Percentiles rank a stretch among this genome's conserved stretches.
Conservation (phyloP, 1,140 invertebrate genomes). For the Eupristina koningsbergeri region DNA sequence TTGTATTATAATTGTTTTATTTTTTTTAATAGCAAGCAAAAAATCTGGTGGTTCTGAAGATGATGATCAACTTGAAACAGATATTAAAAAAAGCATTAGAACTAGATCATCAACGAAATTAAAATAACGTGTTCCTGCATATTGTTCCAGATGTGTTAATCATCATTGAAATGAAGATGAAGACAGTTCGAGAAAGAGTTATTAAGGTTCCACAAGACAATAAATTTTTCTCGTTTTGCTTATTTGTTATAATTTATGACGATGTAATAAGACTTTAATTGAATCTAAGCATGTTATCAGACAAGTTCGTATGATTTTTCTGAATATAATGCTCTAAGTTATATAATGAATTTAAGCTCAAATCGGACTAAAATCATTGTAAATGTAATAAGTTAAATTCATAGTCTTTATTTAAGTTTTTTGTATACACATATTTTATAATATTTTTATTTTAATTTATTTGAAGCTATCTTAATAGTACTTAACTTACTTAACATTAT, state of each 20-base stretch:
- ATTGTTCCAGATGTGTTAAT: background rate
- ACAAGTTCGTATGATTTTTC: conserved; percentile 1
- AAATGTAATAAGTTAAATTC: background rate
- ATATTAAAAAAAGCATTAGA: conserved; percentile 76
- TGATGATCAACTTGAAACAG: conserved; percentile 81
- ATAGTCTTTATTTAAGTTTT: background rate
- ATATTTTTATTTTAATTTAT: background rate
- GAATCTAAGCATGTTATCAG: conserved; percentile 45
- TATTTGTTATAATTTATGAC: conserved; percentile 37
- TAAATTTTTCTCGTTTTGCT: conserved; percentile 17
- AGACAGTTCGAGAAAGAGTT: conserved; percentile 22
- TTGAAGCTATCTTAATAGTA: background rate
- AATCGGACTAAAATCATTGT: background rate
- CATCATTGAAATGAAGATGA: background rate
- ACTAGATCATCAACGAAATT: conserved; percentile 67
- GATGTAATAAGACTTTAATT: conserved; percentile 45
- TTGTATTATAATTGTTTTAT: conserved; percentile 1
- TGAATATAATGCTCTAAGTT: background rate
- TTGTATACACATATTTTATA: background rate
- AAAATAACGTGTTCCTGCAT: conserved; percentile 28
- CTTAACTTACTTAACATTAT: background rate
- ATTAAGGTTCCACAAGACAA: conserved; percentile 15
- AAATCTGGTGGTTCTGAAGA: conserved; percentile 73
- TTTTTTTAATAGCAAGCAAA: conserved; percentile 64
- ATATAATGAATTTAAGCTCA: background rate